These are phyloP conservation scores for Nerophis lumbriciformis DNA, from an alignment of 2,113 vertebrate genomes.

Conservation along the genomic window DNA sequence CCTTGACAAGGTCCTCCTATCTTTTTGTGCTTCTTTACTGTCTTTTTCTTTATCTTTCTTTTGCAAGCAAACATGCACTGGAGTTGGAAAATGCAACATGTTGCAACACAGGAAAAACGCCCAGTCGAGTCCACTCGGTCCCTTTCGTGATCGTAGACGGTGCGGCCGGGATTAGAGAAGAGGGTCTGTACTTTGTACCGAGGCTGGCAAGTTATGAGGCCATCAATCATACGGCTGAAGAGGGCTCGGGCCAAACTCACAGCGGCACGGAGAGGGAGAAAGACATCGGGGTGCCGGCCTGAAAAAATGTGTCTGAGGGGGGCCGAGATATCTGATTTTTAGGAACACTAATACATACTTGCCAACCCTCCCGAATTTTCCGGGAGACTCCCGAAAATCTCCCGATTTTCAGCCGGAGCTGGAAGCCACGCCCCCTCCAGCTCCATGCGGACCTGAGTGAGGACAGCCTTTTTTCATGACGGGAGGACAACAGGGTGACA, in stretches of 20 bases:
- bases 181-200: slow-evolving; percentile 10
- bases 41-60: slow-evolving; percentile 9
- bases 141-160: slow-evolving; percentile 9
- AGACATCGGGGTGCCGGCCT: not conserved
- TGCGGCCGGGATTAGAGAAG: slow-evolving; percentile 15
- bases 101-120: slow-evolving; percentile 3
- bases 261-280: slow-evolving; percentile 2
- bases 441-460: too few species aligned
- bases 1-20: slow-evolving; percentile 12
- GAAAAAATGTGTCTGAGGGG: too few species aligned
- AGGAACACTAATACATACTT: too few species aligned
- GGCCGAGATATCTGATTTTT: too few species aligned
- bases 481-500: too few species aligned
- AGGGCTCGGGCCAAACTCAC: slow-evolving; percentile 15
- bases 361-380: too few species aligned
- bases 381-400: too few species aligned
- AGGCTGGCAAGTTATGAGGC: slow-evolving; percentile 20
- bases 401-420: too few species aligned
- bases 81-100: too few species aligned
- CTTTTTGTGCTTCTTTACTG: not conserved
- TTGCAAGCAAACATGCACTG: not conserved
- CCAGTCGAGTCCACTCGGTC: slow-evolving; percentile 14
- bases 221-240: slow-evolving; percentile 25
- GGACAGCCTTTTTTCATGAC: too few species aligned
- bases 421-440: too few species aligned